Evolutionary conservation across 2,797 vertebrate genomes (phyloP).

Genomic region (Mustela erminea): DNA sequence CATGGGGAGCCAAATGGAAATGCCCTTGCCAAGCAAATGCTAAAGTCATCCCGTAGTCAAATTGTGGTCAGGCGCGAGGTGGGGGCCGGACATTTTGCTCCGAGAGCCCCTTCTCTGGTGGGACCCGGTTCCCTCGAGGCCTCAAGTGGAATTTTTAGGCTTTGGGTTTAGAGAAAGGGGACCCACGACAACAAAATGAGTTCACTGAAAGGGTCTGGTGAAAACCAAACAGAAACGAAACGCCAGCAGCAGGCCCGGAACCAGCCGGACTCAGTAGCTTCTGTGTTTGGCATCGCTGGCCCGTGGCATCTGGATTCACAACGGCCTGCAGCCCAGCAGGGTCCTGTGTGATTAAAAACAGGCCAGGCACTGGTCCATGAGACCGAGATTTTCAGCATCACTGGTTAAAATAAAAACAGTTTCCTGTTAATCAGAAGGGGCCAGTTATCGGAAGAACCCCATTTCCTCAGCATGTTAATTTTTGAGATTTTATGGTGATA

Average conservation of each 20-base stretch:
- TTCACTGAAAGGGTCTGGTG: neutral
- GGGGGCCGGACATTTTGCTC: neutral
- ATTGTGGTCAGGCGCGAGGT: neutral
- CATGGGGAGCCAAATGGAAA: constrained; percentile 54
- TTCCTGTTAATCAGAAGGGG: constrained; percentile 40
- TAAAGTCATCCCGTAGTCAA: constrained; percentile 34
- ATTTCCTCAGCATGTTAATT: constrained; percentile 15
- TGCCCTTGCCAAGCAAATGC: constrained; percentile 48
- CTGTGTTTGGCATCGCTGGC: accelerated
- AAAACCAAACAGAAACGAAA: neutral
- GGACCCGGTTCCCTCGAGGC: neutral
- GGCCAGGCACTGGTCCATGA: neutral
- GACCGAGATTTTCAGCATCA: constrained; percentile 56
- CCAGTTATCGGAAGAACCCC: constrained; percentile 44
- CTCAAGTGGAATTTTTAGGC: neutral
- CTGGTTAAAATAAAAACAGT: constrained; percentile 39
- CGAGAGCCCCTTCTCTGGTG: neutral
- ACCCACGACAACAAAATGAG: neutral
- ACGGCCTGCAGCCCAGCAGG: neutral
- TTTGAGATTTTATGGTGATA: constrained; percentile 42
- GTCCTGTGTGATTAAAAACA: constrained; percentile 39
- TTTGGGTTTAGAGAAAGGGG: constrained; percentile 24
- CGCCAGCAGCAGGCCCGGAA: neutral
- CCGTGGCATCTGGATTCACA: neutral
- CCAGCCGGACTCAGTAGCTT: neutral